These are phyloP conservation scores for Cheilosia scutellata DNA, from an alignment of 2,888 invertebrate genomes.

Conservation along the genomic window DNA sequence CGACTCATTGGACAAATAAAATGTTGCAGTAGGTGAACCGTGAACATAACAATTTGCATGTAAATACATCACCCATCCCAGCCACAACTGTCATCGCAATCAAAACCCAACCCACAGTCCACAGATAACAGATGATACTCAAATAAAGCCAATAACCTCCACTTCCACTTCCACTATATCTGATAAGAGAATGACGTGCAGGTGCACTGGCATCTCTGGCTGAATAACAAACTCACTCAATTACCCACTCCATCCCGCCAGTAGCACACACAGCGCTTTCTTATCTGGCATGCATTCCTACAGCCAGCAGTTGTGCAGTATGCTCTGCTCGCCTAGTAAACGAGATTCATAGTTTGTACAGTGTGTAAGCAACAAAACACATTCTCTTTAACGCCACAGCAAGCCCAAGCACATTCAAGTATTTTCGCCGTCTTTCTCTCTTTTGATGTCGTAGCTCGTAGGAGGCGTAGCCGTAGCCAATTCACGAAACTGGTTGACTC, in stretches of 20 bases:
- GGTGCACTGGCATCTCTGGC: conserved; percentile 8
- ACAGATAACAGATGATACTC: neutral
- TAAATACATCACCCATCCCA: neutral
- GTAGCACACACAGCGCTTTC: neutral
- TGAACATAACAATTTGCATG: neutral
- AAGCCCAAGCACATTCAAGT: neutral
- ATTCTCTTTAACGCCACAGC: conserved; percentile 28
- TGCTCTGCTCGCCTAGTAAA: conserved; percentile 52
- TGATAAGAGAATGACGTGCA: neutral
- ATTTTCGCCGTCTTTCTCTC: conserved; percentile 35
- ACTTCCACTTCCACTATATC: neutral
- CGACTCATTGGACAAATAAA: too few species aligned
- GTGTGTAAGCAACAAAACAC: conserved; percentile 46
- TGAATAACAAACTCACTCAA: conserved; percentile 34
- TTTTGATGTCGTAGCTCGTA: too few species aligned
- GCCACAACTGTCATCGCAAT: neutral
- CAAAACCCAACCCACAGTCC: too few species aligned
- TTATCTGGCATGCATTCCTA: conserved; percentile 25
- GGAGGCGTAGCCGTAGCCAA: too few species aligned
- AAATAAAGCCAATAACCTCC: neutral
- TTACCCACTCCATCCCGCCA: neutral
- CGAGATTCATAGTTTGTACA: conserved; percentile 67
- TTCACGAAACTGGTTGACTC: neutral
- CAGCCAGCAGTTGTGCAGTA: neutral
- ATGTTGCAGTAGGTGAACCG: too few species aligned